Conservation (phyloP, 2,797 vertebrate genomes). For the Syngnathus rostellatus region DNA sequence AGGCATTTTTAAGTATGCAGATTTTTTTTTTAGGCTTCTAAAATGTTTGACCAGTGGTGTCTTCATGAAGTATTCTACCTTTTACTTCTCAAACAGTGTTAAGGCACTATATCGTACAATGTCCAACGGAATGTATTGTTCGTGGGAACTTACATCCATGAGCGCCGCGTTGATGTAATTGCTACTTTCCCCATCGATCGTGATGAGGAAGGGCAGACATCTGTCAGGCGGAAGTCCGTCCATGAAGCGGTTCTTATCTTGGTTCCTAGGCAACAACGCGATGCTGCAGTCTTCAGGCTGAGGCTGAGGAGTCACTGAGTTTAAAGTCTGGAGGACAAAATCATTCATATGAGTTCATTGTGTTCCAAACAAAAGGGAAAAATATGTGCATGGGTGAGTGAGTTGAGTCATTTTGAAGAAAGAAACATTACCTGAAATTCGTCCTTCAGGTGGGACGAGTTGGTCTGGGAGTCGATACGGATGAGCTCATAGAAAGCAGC, state of each 20-base stretch:
- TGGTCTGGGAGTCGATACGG: conserved; percentile 98
- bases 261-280: conserved; percentile 95
- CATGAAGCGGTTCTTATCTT: conserved; percentile 99
- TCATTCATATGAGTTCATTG: too few species aligned
- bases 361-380: not conserved
- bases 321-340: conserved; percentile 77
- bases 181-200: conserved; percentile 97
- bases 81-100: not conserved
- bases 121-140: not conserved
- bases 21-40: not conserved
- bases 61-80: not conserved
- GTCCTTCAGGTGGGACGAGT: conserved; percentile 97
- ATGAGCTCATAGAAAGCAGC: conserved; percentile 98
- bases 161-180: conserved; percentile 86
- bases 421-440: conserved; percentile 86
- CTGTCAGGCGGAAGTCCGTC: conserved; percentile 96
- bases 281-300: conserved; percentile 99
- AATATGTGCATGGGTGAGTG: not conserved
- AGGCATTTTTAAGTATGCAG: not conserved
- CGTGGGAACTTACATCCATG: conserved; percentile 61
- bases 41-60: conserved; percentile 2
- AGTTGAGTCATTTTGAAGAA: not conserved
- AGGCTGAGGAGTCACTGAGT: conserved; percentile 96
- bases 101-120: conserved; percentile 7
- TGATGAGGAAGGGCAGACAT: conserved; percentile 98